Evolutionary conservation across 1,140 invertebrate genomes (phyloP).

Genomic region (Aleiodes sp.): DNA sequence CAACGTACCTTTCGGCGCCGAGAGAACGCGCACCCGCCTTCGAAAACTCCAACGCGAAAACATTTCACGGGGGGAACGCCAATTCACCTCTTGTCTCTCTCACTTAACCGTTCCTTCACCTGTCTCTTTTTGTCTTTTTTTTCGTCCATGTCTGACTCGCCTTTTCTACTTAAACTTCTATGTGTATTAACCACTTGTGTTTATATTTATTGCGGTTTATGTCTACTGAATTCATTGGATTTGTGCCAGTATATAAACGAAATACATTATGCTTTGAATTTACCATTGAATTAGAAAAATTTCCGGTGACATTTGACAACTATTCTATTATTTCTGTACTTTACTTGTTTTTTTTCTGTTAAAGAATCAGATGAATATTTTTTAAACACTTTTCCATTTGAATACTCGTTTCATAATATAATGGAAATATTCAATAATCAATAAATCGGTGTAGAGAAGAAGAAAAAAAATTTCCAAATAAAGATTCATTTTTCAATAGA

Average conservation of each 20-base stretch:
- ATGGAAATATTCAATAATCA: no score
- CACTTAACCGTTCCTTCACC: conserved; percentile 4
- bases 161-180: neutral
- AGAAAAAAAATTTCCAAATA: no score
- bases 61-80: conserved; percentile 32
- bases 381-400: no score
- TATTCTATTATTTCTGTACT: no score
- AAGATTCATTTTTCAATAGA: neutral
- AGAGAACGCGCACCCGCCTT: no score
- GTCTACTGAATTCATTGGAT: conserved; percentile 43
- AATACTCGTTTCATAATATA: no score
- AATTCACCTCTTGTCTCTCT: conserved; percentile 36
- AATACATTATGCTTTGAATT: conserved; percentile 46
- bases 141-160: neutral
- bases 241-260: conserved; percentile 49
- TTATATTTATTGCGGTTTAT: conserved; percentile 14
- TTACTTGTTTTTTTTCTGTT: conserved; percentile 45
- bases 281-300: conserved; percentile 47
- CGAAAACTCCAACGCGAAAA: conserved; percentile 12
- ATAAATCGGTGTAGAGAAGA: no score
- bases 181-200: neutral
- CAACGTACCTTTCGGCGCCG: conserved; percentile 62
- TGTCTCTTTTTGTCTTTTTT: neutral
- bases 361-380: no score
- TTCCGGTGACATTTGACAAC: conserved; percentile 37